A percentile compares a stretch with the other conserved stretches of the same genome.
Conservation (phyloP, 1,140 invertebrate genomes). For the Drosophila aff. region DNA sequence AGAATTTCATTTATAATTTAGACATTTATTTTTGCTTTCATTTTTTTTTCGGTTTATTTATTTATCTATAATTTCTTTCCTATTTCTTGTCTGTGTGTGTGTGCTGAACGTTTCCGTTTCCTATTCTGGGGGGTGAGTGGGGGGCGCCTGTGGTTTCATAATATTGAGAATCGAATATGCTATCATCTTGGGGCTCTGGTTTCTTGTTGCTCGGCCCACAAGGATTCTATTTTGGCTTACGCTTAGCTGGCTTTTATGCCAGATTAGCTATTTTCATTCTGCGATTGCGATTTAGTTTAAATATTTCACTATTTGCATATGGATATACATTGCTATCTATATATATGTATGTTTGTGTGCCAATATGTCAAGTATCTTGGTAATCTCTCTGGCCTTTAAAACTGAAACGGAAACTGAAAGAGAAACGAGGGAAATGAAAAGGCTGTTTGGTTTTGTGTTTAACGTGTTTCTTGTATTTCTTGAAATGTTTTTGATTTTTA, state of each 20-base stretch:
- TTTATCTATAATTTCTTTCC: constrained; percentile 45
- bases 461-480: constrained; percentile 37
- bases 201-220: constrained; percentile 21
- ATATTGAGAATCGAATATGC: constrained; percentile 47
- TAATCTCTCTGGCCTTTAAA: constrained; percentile 32
- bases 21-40: constrained; percentile 78
- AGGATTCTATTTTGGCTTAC: constrained; percentile 67
- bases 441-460: constrained; percentile 9
- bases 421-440: constrained; percentile 39
- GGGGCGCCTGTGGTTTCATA: constrained; percentile 37
- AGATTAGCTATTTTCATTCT: constrained; percentile 65
- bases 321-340: constrained; percentile 35
- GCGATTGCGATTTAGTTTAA: constrained; percentile 44
- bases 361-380: constrained; percentile 53
- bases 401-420: constrained; percentile 12
- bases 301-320: constrained; percentile 39
- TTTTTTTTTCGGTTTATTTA: constrained; percentile 49
- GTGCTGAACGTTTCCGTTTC: constrained; percentile 46
- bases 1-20: constrained; percentile 74
- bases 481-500: constrained; percentile 62
- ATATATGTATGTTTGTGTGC: constrained; percentile 29
- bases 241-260: constrained; percentile 73
- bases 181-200: constrained; percentile 53
- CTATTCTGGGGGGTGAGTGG: constrained; percentile 4
- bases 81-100: constrained; percentile 33